Conservation (phyloP, 2,888 invertebrate genomes). For the Bedellia somnulentella region DNA sequence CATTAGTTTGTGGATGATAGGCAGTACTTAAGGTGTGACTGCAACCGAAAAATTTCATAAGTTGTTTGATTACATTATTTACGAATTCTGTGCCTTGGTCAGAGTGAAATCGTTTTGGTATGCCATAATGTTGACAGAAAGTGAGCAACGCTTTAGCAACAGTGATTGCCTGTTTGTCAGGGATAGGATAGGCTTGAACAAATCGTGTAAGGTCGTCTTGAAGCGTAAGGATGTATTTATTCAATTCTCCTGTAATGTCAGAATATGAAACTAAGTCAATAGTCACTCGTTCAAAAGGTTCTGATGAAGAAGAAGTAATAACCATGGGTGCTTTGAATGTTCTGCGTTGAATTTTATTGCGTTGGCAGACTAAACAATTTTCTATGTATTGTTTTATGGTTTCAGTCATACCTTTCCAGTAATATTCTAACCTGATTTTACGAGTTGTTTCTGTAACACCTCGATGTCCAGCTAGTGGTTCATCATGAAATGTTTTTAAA, state of each 20-base stretch:
- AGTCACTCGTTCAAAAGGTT: too few species aligned
- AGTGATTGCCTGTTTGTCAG: neutral
- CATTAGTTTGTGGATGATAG: too few species aligned
- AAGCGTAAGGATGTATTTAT: neutral
- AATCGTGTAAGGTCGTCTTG: neutral
- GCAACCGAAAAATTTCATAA: neutral
- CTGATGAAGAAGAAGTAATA: too few species aligned
- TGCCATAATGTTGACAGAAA: neutral
- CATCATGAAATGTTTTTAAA: too few species aligned
- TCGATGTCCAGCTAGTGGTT: too few species aligned
- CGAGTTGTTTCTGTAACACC: too few species aligned
- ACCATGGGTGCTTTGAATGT: neutral
- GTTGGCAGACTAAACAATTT: too few species aligned
- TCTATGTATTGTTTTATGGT: too few species aligned
- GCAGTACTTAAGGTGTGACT: too few species aligned
- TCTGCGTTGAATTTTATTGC: neutral
- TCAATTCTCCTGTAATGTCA: neutral
- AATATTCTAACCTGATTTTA: too few species aligned
- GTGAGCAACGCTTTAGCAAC: neutral
- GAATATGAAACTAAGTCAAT: neutral
- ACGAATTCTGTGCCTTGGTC: neutral
- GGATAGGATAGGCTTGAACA: neutral
- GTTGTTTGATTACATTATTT: neutral
- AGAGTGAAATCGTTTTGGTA: neutral
- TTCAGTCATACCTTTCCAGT: too few species aligned